phyloP scores from a whole-genome alignment of 2,797 vertebrate species.

The Megaceryle alcyon region DNA sequence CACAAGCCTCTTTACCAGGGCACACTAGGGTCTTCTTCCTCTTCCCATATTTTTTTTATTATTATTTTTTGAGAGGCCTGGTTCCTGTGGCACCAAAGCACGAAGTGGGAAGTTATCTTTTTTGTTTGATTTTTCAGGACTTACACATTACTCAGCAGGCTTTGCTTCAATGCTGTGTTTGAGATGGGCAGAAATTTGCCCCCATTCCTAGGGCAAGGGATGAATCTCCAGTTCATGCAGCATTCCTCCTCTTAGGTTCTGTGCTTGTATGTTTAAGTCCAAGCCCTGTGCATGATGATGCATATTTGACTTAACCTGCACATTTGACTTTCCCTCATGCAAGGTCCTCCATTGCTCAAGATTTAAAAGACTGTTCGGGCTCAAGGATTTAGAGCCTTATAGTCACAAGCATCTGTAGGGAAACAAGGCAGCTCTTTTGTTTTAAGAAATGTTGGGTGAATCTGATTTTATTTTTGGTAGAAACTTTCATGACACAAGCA shows the following conservation, averaged over 20 bases:
- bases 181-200: not conserved
- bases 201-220: not conserved
- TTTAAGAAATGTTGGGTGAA: not conserved
- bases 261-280: not conserved
- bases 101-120: not conserved
- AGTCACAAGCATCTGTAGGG: not conserved
- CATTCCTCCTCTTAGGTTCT: not conserved
- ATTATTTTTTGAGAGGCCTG: not conserved
- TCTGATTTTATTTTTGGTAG: not conserved
- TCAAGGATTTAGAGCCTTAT: not conserved
- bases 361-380: not conserved
- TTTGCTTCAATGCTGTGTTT: not conserved
- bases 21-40: not conserved
- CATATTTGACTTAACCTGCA: not conserved
- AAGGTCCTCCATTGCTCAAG: not conserved
- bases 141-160: not conserved
- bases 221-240: not conserved
- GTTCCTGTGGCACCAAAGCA: not conserved
- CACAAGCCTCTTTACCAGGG: not conserved
- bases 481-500: not conserved
- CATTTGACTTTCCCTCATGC: not conserved
- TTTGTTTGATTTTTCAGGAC: not conserved
- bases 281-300: not conserved
- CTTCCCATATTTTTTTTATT: not conserved
- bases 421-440: not conserved